phyloP scores from a whole-genome alignment of 2,113 vertebrate genomes.

The Tamias sibiricus region DNA sequence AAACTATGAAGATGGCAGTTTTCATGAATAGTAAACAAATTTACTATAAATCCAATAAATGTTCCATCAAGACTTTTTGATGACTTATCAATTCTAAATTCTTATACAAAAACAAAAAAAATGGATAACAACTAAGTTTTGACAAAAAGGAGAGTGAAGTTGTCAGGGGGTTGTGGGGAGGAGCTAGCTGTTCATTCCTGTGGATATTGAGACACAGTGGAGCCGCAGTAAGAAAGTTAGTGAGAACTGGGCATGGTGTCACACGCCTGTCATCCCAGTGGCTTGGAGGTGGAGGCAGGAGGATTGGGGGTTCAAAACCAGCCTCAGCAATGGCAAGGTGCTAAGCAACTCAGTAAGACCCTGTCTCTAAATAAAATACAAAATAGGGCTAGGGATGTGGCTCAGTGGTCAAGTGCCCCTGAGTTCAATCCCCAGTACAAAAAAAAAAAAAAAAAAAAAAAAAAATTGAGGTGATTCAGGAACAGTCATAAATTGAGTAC shows the following conservation, averaged over 20 bases:
- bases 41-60: neutral
- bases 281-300: no score
- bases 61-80: neutral
- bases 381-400: no score
- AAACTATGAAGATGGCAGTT: neutral
- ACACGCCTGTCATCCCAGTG: no score
- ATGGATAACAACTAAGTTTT: neutral
- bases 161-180: neutral
- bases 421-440: no score
- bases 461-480: neutral
- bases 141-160: neutral
- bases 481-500: neutral
- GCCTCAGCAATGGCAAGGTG: no score
- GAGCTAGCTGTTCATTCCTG: neutral
- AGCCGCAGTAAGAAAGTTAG: neutral
- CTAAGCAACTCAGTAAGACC: no score
- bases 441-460: neutral
- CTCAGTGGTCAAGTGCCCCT: no score
- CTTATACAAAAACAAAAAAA: neutral
- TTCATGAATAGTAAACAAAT: neutral
- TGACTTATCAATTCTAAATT: neutral
- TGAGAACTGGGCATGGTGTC: no score
- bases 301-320: no score
- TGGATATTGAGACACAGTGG: neutral
- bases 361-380: no score